Percentiles rank a stretch among this genome's conserved stretches.
Evolutionary conservation across 2,888 invertebrate species (phyloP).

Genomic region (Zygogramma bicolorata): DNA sequence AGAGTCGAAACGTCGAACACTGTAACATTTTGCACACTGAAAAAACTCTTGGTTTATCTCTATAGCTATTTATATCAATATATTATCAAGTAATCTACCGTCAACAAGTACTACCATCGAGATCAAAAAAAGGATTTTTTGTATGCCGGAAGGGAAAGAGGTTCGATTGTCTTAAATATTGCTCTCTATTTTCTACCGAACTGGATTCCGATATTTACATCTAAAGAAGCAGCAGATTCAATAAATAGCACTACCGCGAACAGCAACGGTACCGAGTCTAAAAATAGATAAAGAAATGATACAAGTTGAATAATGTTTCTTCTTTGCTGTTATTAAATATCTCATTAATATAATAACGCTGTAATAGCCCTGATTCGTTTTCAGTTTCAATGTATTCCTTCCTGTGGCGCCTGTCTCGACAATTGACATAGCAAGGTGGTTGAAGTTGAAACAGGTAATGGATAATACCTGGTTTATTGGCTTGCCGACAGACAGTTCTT

Average conservation of each 20-base stretch:
- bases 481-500: neutral
- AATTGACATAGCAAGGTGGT: neutral
- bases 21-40: too few species aligned
- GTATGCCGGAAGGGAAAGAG: too few species aligned
- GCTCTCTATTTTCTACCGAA: neutral
- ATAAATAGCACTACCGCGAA: neutral
- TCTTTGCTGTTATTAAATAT: slow-evolving; percentile 14
- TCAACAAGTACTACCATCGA: too few species aligned
- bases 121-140: too few species aligned
- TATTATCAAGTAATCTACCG: too few species aligned
- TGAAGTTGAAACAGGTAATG: neutral
- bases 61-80: too few species aligned
- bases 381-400: slow-evolving; percentile 11
- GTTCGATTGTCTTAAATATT: too few species aligned
- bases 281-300: slow-evolving; percentile 17
- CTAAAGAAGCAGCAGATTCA: neutral
- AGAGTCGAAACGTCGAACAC: too few species aligned
- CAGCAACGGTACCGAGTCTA: slow-evolving; percentile 9
- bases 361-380: slow-evolving; percentile 17
- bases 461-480: slow-evolving; percentile 4
- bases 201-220: neutral
- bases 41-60: too few species aligned
- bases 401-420: slow-evolving; percentile 6
- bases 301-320: slow-evolving; percentile 17
- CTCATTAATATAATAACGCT: slow-evolving; percentile 20